Conservation (phyloP, 2,797 vertebrate species). For the Pygocentrus nattereri region DNA sequence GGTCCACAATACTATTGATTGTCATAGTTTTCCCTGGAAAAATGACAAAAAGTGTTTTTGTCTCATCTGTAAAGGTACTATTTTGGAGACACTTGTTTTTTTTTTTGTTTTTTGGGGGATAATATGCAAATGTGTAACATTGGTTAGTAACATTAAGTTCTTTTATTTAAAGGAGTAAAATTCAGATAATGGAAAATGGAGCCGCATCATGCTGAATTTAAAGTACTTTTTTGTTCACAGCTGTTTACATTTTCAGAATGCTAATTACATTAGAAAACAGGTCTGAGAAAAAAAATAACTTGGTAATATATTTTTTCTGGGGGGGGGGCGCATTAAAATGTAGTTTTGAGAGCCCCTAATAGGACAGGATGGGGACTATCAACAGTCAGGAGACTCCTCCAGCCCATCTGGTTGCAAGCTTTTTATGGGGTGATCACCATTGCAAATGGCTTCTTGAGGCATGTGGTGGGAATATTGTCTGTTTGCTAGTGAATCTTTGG, state of each 20-base stretch:
- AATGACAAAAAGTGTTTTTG: no score
- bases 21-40: no score
- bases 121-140: no score
- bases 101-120: no score
- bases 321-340: conserved; percentile 26
- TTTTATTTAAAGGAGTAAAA: no score
- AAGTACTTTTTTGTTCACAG: neutral
- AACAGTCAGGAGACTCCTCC: conserved; percentile 35
- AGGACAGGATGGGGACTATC: conserved; percentile 5
- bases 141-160: no score
- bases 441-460: conserved; percentile 19
- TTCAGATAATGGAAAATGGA: neutral
- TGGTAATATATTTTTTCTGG: neutral
- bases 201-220: neutral
- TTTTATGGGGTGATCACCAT: conserved; percentile 25
- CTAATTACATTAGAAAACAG: conserved; percentile 8
- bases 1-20: no score
- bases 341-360: conserved; percentile 26
- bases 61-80: no score
- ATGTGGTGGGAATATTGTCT: neutral
- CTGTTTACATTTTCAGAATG: neutral
- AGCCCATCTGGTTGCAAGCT: conserved; percentile 37
- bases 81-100: no score
- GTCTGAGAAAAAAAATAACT: neutral
- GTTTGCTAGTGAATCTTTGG: conserved; percentile 11